Base-by-base conservation (phyloP, 2,113 vertebrate species). In the Nothocercus julius region DNA sequence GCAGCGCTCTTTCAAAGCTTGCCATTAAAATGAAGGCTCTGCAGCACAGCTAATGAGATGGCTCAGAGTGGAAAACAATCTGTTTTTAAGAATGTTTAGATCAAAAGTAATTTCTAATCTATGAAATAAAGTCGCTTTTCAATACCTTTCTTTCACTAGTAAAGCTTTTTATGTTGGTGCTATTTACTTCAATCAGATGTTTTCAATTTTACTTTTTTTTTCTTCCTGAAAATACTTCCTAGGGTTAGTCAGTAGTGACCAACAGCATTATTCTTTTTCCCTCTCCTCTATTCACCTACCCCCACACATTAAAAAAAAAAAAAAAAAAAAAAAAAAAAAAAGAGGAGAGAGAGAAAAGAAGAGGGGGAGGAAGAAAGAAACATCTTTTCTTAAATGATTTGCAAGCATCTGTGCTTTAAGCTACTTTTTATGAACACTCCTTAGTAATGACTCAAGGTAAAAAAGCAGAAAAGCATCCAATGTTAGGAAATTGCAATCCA, bases 401-500 rank as follows among this genome's bases (percentile, higher is more conserved):
- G 96, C 96, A 97, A 98, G 97, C 98, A 97, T 98, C 97, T 98
- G 98, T 97, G 97, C 97, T 98, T 97, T 97, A 98, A 98, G 97
- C 97, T 98, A 98, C 97, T 98, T 98, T 98, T 98, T 98, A 98
- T 98, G 98, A 98, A 98, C 97, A 97, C 98, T 98, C 94, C 95
- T 97, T 97, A 97, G 97, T 98, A 98, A 98, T 98, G 98, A 98
- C 97, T 98, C 95, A 98, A 98, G 97, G 97, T 98, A 98, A 98
- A 98, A 98, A 98, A 97, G 96, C 96, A 98, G 97, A 98, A 98
- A 98, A 97, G 97, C 97, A 97, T 98, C 97, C 98, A 98, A 97
- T 98, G 98, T 98, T 98, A 98, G 98, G 98, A 98, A 98, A 98
- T 98, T 98, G 98, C 98, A 98, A 98, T 98, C 97, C 98, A 98